phyloP scores from a whole-genome alignment of 2,113 vertebrate species.

The Ibidorhyncha struthersii region DNA sequence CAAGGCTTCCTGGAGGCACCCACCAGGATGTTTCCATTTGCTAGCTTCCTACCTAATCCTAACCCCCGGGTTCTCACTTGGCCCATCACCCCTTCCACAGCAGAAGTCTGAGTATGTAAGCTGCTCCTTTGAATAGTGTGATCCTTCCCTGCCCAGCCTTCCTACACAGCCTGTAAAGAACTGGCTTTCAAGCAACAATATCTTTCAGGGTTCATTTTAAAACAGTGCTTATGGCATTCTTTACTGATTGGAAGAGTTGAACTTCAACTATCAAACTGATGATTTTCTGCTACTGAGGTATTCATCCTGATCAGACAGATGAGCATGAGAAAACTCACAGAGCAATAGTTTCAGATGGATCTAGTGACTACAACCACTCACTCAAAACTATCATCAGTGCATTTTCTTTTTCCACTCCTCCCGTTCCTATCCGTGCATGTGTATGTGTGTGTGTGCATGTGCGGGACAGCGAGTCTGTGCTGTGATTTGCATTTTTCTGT shows the following conservation, averaged over 20 bases:
- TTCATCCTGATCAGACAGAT: background rate
- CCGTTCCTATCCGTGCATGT: background rate
- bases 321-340: background rate
- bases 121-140: background rate
- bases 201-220: background rate
- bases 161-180: background rate
- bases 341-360: background rate
- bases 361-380: background rate
- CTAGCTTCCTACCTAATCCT: background rate
- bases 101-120: background rate
- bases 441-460: rapidly evolving
- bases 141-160: background rate
- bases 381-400: background rate
- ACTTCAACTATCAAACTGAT: background rate
- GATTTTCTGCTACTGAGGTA: background rate
- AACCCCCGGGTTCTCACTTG: background rate
- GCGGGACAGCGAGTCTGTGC: background rate
- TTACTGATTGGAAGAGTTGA: background rate
- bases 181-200: background rate
- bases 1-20: background rate
- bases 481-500: background rate
- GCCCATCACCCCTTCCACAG: background rate
- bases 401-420: background rate
- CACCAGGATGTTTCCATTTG: background rate
- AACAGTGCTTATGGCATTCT: background rate